Evolutionary conservation across 2,113 vertebrate species (phyloP), one percentile per base, ranked within the genome.

Genomic region (Rhineura floridana): DNA sequence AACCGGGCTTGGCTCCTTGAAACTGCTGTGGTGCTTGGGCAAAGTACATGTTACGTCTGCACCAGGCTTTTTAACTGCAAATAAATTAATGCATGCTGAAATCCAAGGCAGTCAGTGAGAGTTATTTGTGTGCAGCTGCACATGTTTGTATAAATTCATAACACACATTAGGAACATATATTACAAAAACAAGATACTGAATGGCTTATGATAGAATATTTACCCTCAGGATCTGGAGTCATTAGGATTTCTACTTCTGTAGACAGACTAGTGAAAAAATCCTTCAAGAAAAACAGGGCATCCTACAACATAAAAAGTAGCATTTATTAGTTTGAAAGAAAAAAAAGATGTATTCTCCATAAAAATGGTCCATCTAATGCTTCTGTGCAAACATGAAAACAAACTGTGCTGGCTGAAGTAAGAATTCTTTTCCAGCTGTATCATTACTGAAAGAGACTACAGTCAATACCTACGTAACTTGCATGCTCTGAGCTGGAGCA

Each of bases 261-360:
- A 87, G 98, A 97, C 75, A 99, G 97, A 94, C 98, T 98, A 55
- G 98, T 97, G 89, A 99, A 99, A 96, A 99, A 99, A 92, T 99
- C 98, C 94, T 99, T 99, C 94, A 99, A 93, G 97, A 99, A 99
- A 95, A 99, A 99, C 93, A 99, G 96, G 39, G 99, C 99, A 95
- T 99, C 99, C 99, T 99, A 89, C 79, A 88, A 59, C 59, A 3
- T 67, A 86, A 93, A 73, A 94, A 88, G 91, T 5, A 70, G 59
- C 83, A 91, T 3, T 72, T 0, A 48, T 55, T 50, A 23, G 52
- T 42, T 69, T 89, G 73, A 81, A 92, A 83, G 39, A 67, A 72
- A 76, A 81, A 59, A 1, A 81, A n/a, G 59, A 3, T 4, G n/a
- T n/a, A n/a, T 0, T n/a, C 11, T 33, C 25, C 11, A n/a, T 46